Evolutionary conservation across 2,113 vertebrate genomes (phyloP), one percentile per base, ranked within the genome.

Genomic region (Myotis davidii): DNA sequence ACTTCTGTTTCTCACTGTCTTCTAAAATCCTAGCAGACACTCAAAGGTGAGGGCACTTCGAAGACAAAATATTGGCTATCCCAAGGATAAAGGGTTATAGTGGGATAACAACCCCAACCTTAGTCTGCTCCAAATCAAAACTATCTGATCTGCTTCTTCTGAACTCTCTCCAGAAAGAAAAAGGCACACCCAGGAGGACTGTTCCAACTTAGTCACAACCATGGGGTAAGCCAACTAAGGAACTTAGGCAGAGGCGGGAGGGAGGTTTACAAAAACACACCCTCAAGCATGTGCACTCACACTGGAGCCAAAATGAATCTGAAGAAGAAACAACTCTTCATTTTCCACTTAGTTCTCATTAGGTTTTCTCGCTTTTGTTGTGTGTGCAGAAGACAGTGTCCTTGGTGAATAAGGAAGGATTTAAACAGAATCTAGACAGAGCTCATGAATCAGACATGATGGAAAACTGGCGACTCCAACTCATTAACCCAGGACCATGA

Each of bases 121-220:
- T 74, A 94, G 39, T 85, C 87, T 77, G 70, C 59, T 96, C 84
- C 79, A 90, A 85, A 92, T 97, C 95, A 96, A 94, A 96, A 96
- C 16, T 67, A 94, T 96, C 90, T 77, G 94, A 97, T 93, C 76
- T 76, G 29, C 50, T 91, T 96, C 89, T 94, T 96, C 87, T 96
- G 90, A 96, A 96, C 81, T 93, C 79, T 87, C 65, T 97, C 96
- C 96, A 97, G 61, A 72, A 96, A 93, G 76, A 95, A 70, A 97
- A 96, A 94, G 95, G 81, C 97, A 97, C 95, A 97, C 97, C 97
- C 96, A 95, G 29, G 52, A 96, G 34, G 59, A 94, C 64, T 77
- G 87, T 87, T 97, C 96, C 96, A 97, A 95, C 96, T 96, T 95
- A 97, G 95, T 97, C 97, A 97, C 87, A 96, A 97, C 76, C 45